These are phyloP conservation scores for Pseudomyrmex pallidus DNA, from an alignment of 1,140 invertebrate genomes.

Conservation along the genomic window DNA sequence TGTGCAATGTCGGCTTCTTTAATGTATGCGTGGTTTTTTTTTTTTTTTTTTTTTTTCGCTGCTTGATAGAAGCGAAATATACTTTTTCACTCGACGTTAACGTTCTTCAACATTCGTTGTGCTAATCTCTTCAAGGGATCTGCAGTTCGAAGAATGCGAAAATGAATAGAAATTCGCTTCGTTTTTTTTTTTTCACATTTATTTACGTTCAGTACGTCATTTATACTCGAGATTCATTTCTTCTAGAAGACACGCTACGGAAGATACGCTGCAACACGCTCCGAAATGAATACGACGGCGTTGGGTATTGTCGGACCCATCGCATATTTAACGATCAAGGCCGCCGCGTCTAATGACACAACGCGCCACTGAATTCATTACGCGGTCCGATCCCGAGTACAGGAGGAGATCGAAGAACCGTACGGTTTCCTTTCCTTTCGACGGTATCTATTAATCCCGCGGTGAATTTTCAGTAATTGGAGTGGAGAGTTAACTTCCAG, in stretches of 20 bases:
- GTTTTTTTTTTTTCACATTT: slow-evolving; percentile 47
- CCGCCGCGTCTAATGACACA: slow-evolving; percentile 36
- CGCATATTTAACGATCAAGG: slow-evolving; percentile 13
- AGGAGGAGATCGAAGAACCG: slow-evolving; percentile 23
- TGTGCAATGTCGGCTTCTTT: too few relatives aligned
- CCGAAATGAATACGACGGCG: slow-evolving; percentile 16
- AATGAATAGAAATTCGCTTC: not conserved
- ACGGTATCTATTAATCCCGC: slow-evolving; percentile 34
- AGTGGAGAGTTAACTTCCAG: slow-evolving; percentile 39
- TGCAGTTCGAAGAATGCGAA: too few relatives aligned
- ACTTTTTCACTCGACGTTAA: too few relatives aligned
- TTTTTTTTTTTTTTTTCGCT: too few relatives aligned
- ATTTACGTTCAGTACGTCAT: slow-evolving; percentile 12
- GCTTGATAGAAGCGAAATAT: too few relatives aligned
- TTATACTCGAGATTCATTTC: too few relatives aligned
- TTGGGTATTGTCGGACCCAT: not conserved
- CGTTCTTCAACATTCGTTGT: too few relatives aligned
- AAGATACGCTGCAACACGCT: too few relatives aligned
- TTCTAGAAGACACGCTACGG: not conserved
- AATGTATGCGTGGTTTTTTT: too few relatives aligned
- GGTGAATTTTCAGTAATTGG: slow-evolving; percentile 45
- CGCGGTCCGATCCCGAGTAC: not conserved
- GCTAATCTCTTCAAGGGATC: not conserved
- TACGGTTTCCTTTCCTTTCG: slow-evolving; percentile 50
- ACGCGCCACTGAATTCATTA: slow-evolving; percentile 37